A percentile compares a stretch with the other conserved stretches of the same genome.
Conservation (phyloP, 2,113 vertebrate species). For the Poecilia latipinna region DNA sequence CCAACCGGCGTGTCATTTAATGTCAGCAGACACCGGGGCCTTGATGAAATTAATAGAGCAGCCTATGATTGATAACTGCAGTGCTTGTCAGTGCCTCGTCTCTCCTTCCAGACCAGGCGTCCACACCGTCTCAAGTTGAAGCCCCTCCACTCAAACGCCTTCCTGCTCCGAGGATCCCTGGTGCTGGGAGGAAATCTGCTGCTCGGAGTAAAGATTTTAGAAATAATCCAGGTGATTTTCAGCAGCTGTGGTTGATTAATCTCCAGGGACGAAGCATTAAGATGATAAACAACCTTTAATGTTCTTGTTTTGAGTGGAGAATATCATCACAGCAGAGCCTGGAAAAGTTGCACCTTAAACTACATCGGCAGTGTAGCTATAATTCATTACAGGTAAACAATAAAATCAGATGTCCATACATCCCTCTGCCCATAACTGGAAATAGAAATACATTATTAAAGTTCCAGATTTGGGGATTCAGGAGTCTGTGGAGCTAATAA, state of each 20-base stretch:
- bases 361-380: too few species aligned
- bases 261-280: not conserved
- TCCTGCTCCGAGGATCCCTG: constrained; percentile 21
- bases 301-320: not conserved
- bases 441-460: too few species aligned
- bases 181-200: constrained; percentile 8
- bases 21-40: constrained; percentile 75
- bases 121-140: constrained; percentile 20
- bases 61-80: constrained; percentile 79
- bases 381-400: too few species aligned
- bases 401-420: not conserved
- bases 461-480: too few species aligned
- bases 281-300: constrained; percentile 1
- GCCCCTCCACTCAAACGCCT: not conserved
- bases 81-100: constrained; percentile 25
- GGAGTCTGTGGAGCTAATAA: too few species aligned
- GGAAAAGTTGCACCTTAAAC: not conserved
- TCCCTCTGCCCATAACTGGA: too few species aligned
- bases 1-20: constrained; percentile 79
- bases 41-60: constrained; percentile 81
- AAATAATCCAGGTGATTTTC: constrained; percentile 16
- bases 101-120: constrained; percentile 20
- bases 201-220: not conserved
- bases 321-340: not conserved
- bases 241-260: constrained; percentile 17